Evolutionary conservation across 1,140 invertebrate species (phyloP).

Genomic region (Halesus radiatus): DNA sequence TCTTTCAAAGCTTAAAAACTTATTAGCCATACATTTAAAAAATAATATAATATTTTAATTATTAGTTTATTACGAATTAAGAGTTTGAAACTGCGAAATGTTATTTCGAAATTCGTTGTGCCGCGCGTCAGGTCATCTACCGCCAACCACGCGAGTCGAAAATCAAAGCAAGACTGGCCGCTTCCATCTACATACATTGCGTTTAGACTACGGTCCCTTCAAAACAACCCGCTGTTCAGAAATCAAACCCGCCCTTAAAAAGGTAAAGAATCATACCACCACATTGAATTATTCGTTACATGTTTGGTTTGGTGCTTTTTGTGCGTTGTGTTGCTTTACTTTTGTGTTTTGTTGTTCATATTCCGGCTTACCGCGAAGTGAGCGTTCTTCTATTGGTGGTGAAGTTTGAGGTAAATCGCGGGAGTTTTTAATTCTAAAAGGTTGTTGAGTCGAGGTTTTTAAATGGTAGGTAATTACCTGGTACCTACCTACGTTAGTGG

Average conservation of each 20-base stretch:
- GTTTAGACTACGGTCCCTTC: conserved; percentile 11
- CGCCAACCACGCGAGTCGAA: conserved; percentile 24
- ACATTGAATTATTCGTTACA: not conserved
- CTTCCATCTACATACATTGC: conserved; percentile 19
- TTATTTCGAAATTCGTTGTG: conserved; percentile 24
- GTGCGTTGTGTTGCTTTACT: not conserved
- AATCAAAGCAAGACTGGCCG: conserved; percentile 35
- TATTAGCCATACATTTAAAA: too few relatives aligned
- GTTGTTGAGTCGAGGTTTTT: not conserved
- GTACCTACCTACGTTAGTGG: too few relatives aligned
- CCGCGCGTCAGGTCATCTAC: not conserved
- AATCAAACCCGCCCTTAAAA: not conserved
- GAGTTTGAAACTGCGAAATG: not conserved
- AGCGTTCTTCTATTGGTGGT: not conserved
- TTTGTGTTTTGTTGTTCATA: too few relatives aligned
- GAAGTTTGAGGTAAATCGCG: not conserved
- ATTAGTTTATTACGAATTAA: too few relatives aligned
- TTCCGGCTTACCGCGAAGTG: not conserved
- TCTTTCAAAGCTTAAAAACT: too few relatives aligned
- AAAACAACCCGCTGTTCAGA: not conserved
- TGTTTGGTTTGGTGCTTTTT: not conserved
- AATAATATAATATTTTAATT: too few relatives aligned
- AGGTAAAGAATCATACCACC: not conserved
- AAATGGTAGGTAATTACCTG: too few relatives aligned
- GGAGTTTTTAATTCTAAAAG: not conserved